A percentile compares a stretch with the other conserved stretches of the same genome.
Conservation (phyloP, 2,113 vertebrate species). For the Micronycteris hirsuta region DNA sequence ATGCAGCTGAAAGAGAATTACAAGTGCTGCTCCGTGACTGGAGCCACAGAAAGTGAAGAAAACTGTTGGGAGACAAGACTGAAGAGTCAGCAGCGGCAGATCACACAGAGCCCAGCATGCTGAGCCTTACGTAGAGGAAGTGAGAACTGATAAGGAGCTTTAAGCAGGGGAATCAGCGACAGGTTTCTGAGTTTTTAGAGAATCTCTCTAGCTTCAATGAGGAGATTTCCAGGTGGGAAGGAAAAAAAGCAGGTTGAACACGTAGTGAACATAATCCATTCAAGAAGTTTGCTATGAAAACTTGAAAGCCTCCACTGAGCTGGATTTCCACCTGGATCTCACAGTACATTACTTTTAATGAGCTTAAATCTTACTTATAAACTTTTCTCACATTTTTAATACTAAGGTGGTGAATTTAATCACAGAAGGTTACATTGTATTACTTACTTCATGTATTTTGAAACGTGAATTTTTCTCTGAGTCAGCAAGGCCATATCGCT, state of each 20-base stretch:
- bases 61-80: not conserved
- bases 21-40: not conserved
- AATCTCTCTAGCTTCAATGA: not conserved
- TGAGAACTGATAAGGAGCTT: not conserved
- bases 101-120: not conserved
- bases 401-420: conserved; percentile 26
- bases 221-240: not conserved
- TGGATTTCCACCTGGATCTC: conserved; percentile 4
- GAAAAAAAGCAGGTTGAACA: not conserved
- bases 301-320: not conserved
- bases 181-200: not conserved
- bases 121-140: not conserved
- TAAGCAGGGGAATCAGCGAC: not conserved
- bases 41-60: not conserved
- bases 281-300: conserved; percentile 13
- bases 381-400: conserved; percentile 35
- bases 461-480: conserved; percentile 41
- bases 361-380: conserved; percentile 24
- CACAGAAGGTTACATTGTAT: not conserved
- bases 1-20: not conserved
- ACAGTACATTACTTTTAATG: not conserved
- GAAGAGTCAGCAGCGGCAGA: not conserved
- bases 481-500: conserved; percentile 16
- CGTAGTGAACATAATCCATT: not conserved
- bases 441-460: not conserved